phyloP scores from a whole-genome alignment of 1,140 invertebrate species.

The Linepithema humile region DNA sequence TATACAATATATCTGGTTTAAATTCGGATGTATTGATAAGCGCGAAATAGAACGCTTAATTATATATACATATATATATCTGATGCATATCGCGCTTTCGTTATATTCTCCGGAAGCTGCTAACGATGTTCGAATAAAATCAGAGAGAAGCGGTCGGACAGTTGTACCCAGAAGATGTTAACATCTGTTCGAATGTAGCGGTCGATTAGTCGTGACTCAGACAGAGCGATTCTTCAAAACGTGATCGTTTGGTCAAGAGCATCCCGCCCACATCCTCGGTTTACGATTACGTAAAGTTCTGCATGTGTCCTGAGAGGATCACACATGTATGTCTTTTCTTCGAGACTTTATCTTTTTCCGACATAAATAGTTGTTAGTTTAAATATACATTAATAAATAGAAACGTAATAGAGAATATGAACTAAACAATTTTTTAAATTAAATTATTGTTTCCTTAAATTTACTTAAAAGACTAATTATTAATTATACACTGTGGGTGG shows the following conservation, averaged over 20 bases:
- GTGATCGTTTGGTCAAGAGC: slow-evolving; percentile 44
- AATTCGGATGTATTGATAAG: not conserved
- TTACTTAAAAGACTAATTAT: not conserved
- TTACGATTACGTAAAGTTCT: slow-evolving; percentile 77
- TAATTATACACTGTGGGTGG: not conserved
- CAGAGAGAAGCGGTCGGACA: slow-evolving; percentile 48
- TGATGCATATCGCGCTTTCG: not conserved
- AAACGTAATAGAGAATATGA: not conserved
- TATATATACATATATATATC: not conserved
- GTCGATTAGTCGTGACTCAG: slow-evolving; percentile 71
- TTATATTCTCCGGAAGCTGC: slow-evolving; percentile 42
- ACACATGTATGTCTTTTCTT: slow-evolving; percentile 42
- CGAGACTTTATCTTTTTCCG: not conserved
- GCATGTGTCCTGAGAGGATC: slow-evolving; percentile 70
- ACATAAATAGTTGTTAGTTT: not conserved
- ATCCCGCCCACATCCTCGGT: slow-evolving; percentile 78
- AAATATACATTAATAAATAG: not conserved
- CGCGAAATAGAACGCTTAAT: not conserved
- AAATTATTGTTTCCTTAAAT: not conserved
- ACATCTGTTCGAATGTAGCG: slow-evolving; percentile 75
- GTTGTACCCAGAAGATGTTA: slow-evolving; percentile 61
- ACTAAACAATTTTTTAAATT: not conserved
- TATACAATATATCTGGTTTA: not conserved
- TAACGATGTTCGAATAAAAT: slow-evolving; percentile 69
- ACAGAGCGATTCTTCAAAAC: slow-evolving; percentile 34